phyloP scores from a whole-genome alignment of 2,113 vertebrate species.

The Callipepla californica region DNA sequence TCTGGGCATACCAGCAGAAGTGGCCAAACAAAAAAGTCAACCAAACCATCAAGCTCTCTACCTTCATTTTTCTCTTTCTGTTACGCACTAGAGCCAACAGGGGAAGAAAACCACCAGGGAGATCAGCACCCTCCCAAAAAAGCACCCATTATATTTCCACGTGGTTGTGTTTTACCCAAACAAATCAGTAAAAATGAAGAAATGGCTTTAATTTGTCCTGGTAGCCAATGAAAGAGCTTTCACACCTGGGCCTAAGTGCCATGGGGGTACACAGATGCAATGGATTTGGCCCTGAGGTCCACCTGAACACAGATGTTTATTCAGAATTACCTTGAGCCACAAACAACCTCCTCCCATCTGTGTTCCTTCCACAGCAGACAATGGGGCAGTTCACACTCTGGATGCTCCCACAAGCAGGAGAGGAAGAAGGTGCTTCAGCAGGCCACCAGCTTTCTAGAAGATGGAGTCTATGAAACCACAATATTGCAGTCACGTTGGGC shows the following conservation, averaged over 20 bases:
- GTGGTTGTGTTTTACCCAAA: background rate
- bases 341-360: background rate
- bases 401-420: background rate
- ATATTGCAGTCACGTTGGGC: background rate
- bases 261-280: no score
- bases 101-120: background rate
- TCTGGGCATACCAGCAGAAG: background rate
- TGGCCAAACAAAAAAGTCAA: background rate
- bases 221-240: background rate
- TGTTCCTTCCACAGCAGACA: rapidly evolving
- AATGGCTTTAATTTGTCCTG: background rate
- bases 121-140: background rate
- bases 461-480: background rate
- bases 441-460: background rate
- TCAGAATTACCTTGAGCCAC: background rate
- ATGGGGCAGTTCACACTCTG: background rate
- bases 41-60: background rate
- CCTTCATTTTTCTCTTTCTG: background rate
- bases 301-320: background rate
- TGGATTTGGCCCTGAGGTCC: background rate
- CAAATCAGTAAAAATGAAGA: background rate
- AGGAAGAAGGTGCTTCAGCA: background rate
- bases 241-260: background rate
- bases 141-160: background rate
- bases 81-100: background rate